Evolutionary conservation across 2,797 vertebrate species (phyloP).

Genomic region (Gadopsis bispinosus): DNA sequence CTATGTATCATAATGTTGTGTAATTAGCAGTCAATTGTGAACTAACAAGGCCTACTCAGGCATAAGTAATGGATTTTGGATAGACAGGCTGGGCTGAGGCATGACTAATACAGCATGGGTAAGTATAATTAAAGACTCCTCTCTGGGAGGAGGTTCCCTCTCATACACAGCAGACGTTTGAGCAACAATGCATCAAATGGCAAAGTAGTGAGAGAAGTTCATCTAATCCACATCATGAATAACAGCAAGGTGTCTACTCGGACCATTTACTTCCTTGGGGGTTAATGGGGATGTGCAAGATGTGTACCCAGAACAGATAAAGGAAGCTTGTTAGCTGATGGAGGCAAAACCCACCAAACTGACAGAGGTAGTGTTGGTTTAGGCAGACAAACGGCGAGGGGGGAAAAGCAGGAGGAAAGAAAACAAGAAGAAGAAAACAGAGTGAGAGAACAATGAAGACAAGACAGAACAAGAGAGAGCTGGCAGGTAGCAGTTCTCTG

Average conservation of each 20-base stretch:
- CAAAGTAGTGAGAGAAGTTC: conserved; percentile 31
- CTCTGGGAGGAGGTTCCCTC: conserved; percentile 28
- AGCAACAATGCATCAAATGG: conserved; percentile 15
- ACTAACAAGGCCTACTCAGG: conserved; percentile 79
- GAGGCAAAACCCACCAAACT: conserved; percentile 14
- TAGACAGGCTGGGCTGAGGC: conserved; percentile 76
- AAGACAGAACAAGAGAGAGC: conserved; percentile 77
- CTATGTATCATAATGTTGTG: conserved; percentile 79
- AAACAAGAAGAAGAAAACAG: conserved; percentile 45
- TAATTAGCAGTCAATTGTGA: conserved; percentile 78
- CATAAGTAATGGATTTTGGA: conserved; percentile 79
- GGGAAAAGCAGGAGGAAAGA: neutral
- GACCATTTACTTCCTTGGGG: conserved; percentile 21
- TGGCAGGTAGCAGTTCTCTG: conserved; percentile 74
- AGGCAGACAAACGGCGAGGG: conserved; percentile 44
- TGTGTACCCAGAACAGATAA: conserved; percentile 27
- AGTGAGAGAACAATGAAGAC: conserved; percentile 74
- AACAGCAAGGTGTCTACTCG: conserved; percentile 26
- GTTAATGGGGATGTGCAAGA: conserved; percentile 21
- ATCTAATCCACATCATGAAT: conserved; percentile 22
- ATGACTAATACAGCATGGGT: conserved; percentile 72
- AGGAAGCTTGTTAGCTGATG: conserved; percentile 36
- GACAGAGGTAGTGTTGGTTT: conserved; percentile 33
- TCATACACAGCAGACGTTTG: conserved; percentile 31
- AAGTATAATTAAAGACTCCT: conserved; percentile 71